Evolutionary conservation across 2,797 vertebrate species (phyloP), one percentile per base, ranked within the genome.

Genomic region (Tenualosa ilisha): DNA sequence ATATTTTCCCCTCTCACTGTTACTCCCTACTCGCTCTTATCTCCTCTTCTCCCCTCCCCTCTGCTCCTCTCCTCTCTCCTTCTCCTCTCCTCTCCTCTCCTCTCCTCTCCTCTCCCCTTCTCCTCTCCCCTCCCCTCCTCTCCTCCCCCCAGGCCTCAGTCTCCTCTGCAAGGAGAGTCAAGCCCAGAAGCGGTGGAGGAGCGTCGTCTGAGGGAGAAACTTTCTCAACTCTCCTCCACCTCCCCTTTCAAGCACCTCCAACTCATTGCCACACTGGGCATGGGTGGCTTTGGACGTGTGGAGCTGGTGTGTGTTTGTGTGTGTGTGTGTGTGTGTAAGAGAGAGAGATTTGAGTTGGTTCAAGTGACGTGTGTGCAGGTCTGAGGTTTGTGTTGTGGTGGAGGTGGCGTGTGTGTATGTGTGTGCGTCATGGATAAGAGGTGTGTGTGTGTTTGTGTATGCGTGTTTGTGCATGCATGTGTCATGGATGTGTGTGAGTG

Each of bases 221-320:
- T 95, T 6, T 84, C 31, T 31, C 31, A 31, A 0, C 91, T 65
- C 86, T 86, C 15, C 89, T 96, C 46, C 92, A 24, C 89, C n/a
- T 91, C 86, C 11, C 95, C 95, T 46, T 92, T 96, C 88, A 90
- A 92, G 40, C 88, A 94, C 37, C 92, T 96, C 3, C 90, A 96
- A 85, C 84, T 94, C 81, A 84, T 96, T 20, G 93, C 94, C 3
- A 96, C 96, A 0, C 90, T 96, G 83, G 96, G 96, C 24, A 92
- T 94, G 88, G 96, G 96, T 81, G 96, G 96, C 79, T 96, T 96
- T 81, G 96, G 96, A 85, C 93, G n/a, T 3, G 59, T 63, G 7
- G 59, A 63, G n/a, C 59, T 63, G 59, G 59, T 61, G 50, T 46
- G 46, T 46, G 7, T 7, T 4, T 12, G 50, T 51, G 7, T 51